A percentile compares a stretch with the other conserved stretches of the same genome.
Conservation (phyloP, 2,113 vertebrate genomes). For the Coracopsis vasa region DNA sequence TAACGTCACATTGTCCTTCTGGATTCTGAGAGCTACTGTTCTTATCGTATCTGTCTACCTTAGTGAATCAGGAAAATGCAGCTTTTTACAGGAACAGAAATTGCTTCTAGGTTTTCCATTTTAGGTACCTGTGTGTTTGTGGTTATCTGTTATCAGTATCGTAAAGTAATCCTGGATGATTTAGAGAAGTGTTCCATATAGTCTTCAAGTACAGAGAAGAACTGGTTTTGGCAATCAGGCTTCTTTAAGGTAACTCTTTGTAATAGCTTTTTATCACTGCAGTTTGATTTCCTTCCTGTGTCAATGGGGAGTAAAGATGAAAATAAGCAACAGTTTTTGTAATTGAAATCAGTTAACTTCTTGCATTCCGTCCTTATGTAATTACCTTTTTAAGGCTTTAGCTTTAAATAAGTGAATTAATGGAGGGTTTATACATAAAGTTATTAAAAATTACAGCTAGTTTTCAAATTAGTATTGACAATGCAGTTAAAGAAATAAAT, state of each 20-base stretch:
- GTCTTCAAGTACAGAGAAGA: not conserved
- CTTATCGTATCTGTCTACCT: not conserved
- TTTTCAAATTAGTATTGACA: not conserved
- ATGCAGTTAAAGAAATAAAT: not conserved
- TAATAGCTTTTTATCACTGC: not conserved
- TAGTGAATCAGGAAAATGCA: not conserved
- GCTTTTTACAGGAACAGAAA: not conserved
- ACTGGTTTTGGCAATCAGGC: not conserved
- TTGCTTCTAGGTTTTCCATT: not conserved
- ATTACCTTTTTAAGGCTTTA: not conserved
- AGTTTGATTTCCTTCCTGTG: not conserved
- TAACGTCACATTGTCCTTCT: not conserved
- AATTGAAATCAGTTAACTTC: not conserved
- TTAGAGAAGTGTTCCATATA: not conserved
- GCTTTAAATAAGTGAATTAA: not conserved
- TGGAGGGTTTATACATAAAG: not conserved
- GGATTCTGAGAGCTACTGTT: not conserved
- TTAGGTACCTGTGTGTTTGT: not conserved
- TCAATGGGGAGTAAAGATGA: not conserved
- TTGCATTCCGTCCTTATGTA: not conserved
- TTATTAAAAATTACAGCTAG: not conserved
- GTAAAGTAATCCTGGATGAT: not conserved
- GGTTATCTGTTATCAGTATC: not conserved
- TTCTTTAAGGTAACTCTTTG: not conserved
- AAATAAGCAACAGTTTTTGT: not conserved